Evolutionary conservation across 2,797 vertebrate species (phyloP).

Genomic region (Chrosomus eos): DNA sequence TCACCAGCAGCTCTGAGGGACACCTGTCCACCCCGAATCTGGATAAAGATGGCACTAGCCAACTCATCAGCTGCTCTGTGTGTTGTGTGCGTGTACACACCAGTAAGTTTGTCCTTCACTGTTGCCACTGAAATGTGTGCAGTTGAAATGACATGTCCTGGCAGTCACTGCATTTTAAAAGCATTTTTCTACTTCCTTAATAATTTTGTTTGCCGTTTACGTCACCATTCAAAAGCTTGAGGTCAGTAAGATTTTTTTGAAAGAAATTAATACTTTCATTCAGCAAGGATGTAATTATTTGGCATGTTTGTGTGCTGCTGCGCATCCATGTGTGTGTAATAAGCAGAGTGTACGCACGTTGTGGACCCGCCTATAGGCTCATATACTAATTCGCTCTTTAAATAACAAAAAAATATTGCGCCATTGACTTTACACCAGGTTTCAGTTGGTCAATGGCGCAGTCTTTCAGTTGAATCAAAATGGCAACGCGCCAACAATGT

Average conservation of each 20-base stretch:
- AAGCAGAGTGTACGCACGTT: no score
- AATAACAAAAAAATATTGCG: no score
- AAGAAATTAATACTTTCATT: not conserved
- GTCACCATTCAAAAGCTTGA: not conserved
- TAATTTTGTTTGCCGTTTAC: not conserved
- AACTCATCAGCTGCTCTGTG: conserved; percentile 88
- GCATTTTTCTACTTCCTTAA: not conserved
- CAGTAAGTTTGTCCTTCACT: conserved; percentile 77
- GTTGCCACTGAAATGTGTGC: not conserved
- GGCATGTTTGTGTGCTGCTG: no score
- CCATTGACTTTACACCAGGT: no score
- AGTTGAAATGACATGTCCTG: not conserved
- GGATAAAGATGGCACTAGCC: conserved; percentile 90
- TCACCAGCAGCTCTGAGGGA: conserved; percentile 85
- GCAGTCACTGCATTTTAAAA: not conserved
- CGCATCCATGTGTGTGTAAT: no score
- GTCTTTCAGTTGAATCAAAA: no score
- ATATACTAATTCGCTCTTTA: no score
- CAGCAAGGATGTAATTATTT: no score
- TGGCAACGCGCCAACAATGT: no score
- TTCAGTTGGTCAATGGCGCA: no score
- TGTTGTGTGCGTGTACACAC: conserved; percentile 93
- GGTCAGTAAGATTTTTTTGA: not conserved
- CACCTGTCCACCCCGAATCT: conserved; percentile 88
- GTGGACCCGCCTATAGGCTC: no score